These are phyloP conservation scores for Sphenodon punctatus DNA, from an alignment of 2,797 vertebrate genomes.

Conservation along the genomic window DNA sequence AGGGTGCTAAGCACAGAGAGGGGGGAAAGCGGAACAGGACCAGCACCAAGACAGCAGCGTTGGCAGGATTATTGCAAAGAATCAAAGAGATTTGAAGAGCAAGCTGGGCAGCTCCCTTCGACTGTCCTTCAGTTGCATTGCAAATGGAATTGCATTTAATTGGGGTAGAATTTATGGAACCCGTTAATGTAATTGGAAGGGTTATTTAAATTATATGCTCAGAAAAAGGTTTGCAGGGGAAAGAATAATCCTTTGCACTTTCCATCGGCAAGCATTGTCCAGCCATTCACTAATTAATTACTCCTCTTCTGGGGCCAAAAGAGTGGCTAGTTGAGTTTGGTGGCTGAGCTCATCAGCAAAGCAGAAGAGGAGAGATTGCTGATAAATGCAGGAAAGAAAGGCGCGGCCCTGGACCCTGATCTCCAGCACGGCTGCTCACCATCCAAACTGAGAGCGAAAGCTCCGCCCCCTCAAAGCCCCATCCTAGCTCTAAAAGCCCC, in stretches of 20 bases:
- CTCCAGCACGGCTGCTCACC: too few species aligned
- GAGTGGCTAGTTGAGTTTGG: slow-evolving; percentile 63
- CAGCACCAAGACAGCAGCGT: not conserved
- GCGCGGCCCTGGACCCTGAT: too few species aligned
- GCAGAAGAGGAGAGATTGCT: slow-evolving; percentile 18
- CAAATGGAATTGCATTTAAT: slow-evolving; percentile 13
- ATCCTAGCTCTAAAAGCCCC: too few species aligned
- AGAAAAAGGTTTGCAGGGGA: slow-evolving; percentile 41
- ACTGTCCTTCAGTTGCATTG: slow-evolving; percentile 14
- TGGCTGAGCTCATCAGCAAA: slow-evolving; percentile 63
- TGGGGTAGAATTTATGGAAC: slow-evolving; percentile 32
- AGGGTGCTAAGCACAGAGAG: too few species aligned
- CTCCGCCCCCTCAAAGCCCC: too few species aligned
- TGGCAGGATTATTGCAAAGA: not conserved
- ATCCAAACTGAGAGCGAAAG: too few species aligned
- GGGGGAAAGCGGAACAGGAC: not conserved
- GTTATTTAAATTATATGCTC: slow-evolving; percentile 57
- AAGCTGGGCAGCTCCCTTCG: not conserved
- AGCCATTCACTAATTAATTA: slow-evolving; percentile 62
- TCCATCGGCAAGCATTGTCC: slow-evolving; percentile 57
- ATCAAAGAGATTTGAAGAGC: not conserved
- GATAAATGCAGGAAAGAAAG: slow-evolving; percentile 3
- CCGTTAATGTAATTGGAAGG: slow-evolving; percentile 36
- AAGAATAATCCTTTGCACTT: slow-evolving; percentile 60
- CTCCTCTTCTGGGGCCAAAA: slow-evolving; percentile 55